Base-by-base conservation (phyloP, 2,888 invertebrate species). In the Caenorhabditis japonica region DNA sequence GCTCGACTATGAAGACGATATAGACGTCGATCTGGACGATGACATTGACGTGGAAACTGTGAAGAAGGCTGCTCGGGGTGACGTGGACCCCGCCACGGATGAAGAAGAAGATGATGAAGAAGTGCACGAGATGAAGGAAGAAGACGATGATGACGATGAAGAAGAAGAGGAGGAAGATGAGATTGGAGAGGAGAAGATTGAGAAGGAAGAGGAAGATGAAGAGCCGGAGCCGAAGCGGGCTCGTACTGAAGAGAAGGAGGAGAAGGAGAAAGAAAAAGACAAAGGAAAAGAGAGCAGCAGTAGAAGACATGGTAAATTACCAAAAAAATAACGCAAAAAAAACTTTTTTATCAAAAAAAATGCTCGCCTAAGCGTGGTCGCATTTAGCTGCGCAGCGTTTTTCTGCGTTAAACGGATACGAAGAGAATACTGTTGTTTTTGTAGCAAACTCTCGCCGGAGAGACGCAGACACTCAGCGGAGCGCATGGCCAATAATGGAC, bases 11-110 rank as follows among this genome's bases (percentile, higher is more conserved):
- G 71, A 61, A 34, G 76, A 75, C 33, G 71, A 69, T n/a, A 46
- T 68, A 15, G 71, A 72, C 19, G 36, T 76, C 19, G 58, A 60
- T 21, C 60, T 78, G n/a, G 72, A 61, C 43, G 74, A 62, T 17
- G 76, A 75, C 5, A 53, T 78, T 23, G 75, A 76, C 49, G 58
- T 66, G 3, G 78, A 76, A 21, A 66, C 62, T n/a, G 56, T 76
- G 58, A 66, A 71, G 21, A 25, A 36, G 44, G 74, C 70, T 13
- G 61, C 66, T 12, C 34, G 51, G 23, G 58, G 56, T 21, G 56
- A 58, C 3, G 27, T 59, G 27, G 38, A 44, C 3, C 46, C 21
- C 12, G 34, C 30, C 25, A 46, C 47, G 7, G 62, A 62, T 17
- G 53, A 36, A 10, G 47, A 38, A 15, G 34, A 19, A 4, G 51